Evolutionary conservation across 2,797 vertebrate genomes (phyloP).

Genomic region (Adrianichthys oophorus): DNA sequence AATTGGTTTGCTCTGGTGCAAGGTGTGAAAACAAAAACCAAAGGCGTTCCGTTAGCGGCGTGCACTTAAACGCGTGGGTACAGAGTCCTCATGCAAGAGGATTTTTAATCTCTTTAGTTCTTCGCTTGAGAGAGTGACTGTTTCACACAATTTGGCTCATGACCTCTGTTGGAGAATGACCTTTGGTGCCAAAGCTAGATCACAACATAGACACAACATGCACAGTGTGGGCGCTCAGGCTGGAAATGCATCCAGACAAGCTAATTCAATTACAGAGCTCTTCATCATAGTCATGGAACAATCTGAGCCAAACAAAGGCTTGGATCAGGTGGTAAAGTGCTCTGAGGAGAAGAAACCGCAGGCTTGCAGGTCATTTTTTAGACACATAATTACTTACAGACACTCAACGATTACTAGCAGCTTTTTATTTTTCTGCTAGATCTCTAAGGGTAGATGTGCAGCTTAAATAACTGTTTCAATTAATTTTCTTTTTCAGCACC

Average conservation of each 20-base stretch:
- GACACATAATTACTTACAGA: slow-evolving; percentile 18
- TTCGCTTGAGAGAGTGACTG: background rate
- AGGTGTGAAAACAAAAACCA: too few species aligned
- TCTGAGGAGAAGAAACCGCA: background rate
- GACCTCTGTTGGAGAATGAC: slow-evolving; percentile 11
- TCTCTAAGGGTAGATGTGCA: slow-evolving; percentile 1
- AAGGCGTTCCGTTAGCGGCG: too few species aligned
- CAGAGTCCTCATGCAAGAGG: too few species aligned
- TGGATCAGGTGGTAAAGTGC: slow-evolving; percentile 14
- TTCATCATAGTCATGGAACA: slow-evolving; percentile 10
- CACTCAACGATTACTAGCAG: too few species aligned
- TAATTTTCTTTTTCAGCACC: slow-evolving; percentile 13
- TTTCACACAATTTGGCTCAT: background rate
- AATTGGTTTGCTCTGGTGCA: too few species aligned
- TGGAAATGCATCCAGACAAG: slow-evolving; percentile 23
- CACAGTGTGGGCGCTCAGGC: slow-evolving; percentile 11
- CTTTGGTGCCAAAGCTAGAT: slow-evolving; percentile 2
- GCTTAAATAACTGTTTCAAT: slow-evolving; percentile 21
- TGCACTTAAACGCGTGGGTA: too few species aligned
- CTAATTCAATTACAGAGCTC: background rate
- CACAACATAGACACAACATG: background rate
- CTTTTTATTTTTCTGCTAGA: background rate
- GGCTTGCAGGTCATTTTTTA: slow-evolving; percentile 22
- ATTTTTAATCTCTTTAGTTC: background rate
- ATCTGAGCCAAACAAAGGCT: slow-evolving; percentile 15